Evolutionary conservation across 2,888 invertebrate species (phyloP), one percentile per base, ranked within the genome.

Genomic region (Steinernema carpocapsae): DNA sequence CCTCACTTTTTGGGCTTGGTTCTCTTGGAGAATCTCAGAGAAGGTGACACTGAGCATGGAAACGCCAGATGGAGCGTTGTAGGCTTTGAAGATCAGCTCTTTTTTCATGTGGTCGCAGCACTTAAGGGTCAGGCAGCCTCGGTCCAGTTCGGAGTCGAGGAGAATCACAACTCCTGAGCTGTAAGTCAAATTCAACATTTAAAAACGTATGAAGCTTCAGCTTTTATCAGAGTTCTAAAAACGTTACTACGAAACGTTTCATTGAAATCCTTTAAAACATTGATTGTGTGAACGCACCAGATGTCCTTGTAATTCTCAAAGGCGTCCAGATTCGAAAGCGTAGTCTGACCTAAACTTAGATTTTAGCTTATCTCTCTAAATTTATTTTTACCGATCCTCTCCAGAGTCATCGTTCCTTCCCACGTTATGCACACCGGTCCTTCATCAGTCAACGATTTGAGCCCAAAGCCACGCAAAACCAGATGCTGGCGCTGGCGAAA

Each of bases 81-180:
- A 64, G 32, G 64, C 64, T 29, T 14, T 64, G 64, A 64, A 64
- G 14, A n/a, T 22, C 2, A 64, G 64, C 12, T 37, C 37, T 32
- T 17, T 26, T 14, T 32, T 29, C 12, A 32, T 26, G 32, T 32
- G 64, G 19, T 64, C 64, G 29, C 29, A 12, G 64, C 64, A 64
- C 10, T 29, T 64, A 17, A 64, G 24, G 14, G 1, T 1, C 2
- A 64, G 37, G 14, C 29, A 32, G 10, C 64, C 32, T 14, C 32
- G 22, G 29, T 64, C 64, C 26, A 32, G 29, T 6, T 1, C 3
- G 26, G 32, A 64, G 17, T 32, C 32, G 6, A 29, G 26, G 29
- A 64, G 64, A 2, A 32, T 29, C 10, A 64, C 64, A 4, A 64
- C 64, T 29, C 64, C 64, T 6, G 64, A 32, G 64, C 64, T 64